Evolutionary conservation across 2,797 vertebrate genomes (phyloP).

Genomic region (Diceros bicornis): DNA sequence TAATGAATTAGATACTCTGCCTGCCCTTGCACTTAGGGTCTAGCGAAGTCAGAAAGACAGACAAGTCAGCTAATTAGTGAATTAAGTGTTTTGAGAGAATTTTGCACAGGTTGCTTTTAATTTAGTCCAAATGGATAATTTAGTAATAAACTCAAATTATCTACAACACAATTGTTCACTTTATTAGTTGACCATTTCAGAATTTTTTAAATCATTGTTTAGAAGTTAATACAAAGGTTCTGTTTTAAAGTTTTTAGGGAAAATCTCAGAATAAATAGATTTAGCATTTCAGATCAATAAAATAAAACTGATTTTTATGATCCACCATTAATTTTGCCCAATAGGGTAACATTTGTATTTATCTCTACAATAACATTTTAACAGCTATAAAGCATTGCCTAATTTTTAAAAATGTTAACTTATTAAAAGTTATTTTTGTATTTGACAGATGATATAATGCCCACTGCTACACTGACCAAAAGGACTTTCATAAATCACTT

Average conservation of each 20-base stretch:
- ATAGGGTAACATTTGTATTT: not conserved
- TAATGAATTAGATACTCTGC: not conserved
- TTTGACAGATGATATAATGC: slow-evolving; percentile 62
- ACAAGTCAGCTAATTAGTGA: not conserved
- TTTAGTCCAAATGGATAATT: not conserved
- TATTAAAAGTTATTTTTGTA: slow-evolving; percentile 71
- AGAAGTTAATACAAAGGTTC: not conserved
- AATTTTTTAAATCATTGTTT: not conserved
- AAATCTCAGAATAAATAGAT: not conserved
- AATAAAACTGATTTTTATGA: not conserved
- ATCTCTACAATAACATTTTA: not conserved
- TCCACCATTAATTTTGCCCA: not conserved
- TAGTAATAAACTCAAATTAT: not conserved
- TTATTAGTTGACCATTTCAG: not conserved
- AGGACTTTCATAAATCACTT: slow-evolving; percentile 78
- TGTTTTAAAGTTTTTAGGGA: not conserved
- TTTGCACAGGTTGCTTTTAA: not conserved
- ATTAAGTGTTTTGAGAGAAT: not conserved
- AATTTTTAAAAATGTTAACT: slow-evolving; percentile 1
- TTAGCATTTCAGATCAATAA: not conserved
- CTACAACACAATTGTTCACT: not conserved
- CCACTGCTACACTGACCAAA: slow-evolving; percentile 63
- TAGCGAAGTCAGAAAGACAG: not conserved
- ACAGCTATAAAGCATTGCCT: not conserved
- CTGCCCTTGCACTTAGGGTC: not conserved